Evolutionary conservation across 1,140 invertebrate species (phyloP), one percentile per base, ranked within the genome.

Genomic region (Drosophila ogumai): DNA sequence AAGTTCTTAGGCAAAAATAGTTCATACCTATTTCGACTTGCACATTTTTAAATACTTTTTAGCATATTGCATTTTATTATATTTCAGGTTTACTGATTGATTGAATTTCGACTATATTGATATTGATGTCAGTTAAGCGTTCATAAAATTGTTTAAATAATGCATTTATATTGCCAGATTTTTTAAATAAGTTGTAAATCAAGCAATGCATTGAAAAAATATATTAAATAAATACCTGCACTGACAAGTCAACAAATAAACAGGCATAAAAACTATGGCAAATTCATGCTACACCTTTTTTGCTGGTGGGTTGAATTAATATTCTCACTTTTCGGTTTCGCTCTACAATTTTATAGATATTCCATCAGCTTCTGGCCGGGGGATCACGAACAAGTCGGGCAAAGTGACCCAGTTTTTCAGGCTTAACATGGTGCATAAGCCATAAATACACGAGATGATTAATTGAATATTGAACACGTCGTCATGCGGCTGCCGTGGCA

Each of bases 401-500:
- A 7, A 15, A 10, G 10, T 72, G 67, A 72, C 56, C 56, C 40
- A 72, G 28, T 41, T 56, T 65, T 46, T 50, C 19, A 28, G n/a
- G 15, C 36, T 13, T 10, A 44, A 32, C 50, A 40, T 32, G 60
- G 36, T 47, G 52, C 41, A 66, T 61, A 60, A 49, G 75, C 59
- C 49, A 56, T 79, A 59, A 57, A 75, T 59, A 58, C 36, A 56
- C 50, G 57, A 46, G 59, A 68, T 85, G 75, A 77, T 66, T 65
- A 75, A 71, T 84, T 77, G 49, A 77, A 73, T 64, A 80, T 72
- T 67, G 72, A 65, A 71, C 72, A 67, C 73, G 28, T 71, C 34
- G 74, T 41, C 67, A 60, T 52, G 52, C 41, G 25, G 38, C 58
- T 66, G 40, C 28, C 54, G 52, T 34, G 32, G 49, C 17, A 36